Evolutionary conservation across 2,113 vertebrate genomes (phyloP).

Genomic region (Aegithalos caudatus): DNA sequence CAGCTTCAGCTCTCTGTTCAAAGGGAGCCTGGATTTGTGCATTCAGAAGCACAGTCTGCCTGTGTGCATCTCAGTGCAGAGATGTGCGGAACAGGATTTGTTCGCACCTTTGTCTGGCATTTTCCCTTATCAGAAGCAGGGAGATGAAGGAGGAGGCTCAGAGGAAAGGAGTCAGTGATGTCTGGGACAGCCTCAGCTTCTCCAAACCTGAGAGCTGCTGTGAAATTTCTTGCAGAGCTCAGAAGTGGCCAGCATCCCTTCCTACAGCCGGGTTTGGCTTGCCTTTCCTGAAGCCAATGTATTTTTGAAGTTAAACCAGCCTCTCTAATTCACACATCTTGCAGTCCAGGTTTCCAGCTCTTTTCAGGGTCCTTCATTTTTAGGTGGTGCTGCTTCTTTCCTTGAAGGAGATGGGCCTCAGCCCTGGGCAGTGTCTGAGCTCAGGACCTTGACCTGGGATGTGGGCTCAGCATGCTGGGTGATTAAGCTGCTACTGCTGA

Average conservation of each 20-base stretch:
- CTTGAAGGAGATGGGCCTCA: rapidly evolving
- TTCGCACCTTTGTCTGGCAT: not conserved
- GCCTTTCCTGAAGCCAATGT: not conserved
- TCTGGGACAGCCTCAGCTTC: rapidly evolving
- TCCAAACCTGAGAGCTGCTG: not conserved
- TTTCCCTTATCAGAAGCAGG: not conserved
- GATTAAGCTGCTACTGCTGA: not conserved
- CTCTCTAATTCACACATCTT: not conserved
- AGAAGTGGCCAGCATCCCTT: not conserved
- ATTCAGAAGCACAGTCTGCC: not conserved
- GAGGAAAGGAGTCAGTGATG: not conserved
- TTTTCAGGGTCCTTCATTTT: not conserved
- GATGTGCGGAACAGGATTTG: rapidly evolving
- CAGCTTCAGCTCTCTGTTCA: rapidly evolving
- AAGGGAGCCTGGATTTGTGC: not conserved
- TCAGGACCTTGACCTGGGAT: rapidly evolving
- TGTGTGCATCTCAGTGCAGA: rapidly evolving
- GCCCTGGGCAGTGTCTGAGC: not conserved
- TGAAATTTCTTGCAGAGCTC: not conserved
- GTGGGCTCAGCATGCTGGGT: not conserved
- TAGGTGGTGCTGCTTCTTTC: not conserved
- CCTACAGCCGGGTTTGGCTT: not conserved
- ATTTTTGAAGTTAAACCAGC: not conserved
- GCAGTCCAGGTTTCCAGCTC: not conserved
- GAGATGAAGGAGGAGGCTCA: not conserved